Base-by-base conservation (phyloP, 2,113 vertebrate species). In the Rissa tridactyla region DNA sequence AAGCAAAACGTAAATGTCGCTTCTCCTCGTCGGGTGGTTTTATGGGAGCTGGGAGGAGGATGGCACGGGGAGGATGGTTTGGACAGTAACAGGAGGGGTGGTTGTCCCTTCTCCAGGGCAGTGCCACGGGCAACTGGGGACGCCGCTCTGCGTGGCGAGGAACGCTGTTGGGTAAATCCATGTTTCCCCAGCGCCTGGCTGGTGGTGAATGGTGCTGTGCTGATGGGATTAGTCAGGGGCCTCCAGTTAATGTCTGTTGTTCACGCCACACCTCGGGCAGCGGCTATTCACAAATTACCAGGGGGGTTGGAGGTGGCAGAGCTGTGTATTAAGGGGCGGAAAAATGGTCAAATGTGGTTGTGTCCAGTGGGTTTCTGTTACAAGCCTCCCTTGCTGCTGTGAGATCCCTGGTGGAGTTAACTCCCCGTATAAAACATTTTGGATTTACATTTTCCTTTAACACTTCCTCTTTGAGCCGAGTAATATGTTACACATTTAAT, bases 401-500 rank as follows among this genome's bases (percentile, higher is more conserved):
- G 52, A 51, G 66, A 21, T 54, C 77, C 71, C 80, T 20, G 66
- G 16, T n/a, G n/a, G 61, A 55, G 58, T 87, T 90, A 42, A 6
- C 38, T 81, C 78, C n/a, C 15, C 0, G 2, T 29, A 27, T 46
- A 82, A 91, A 90, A 86, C 70, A 26, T 62, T 62, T 38, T 3
- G 34, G 91, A 30, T 91, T 95, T 96, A 92, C 85, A 25, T 97
- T 95, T 96, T 86, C 90, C 93, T 92, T 68, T 82, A 94, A 94
- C 86, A 91, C 93, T 96, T 97, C 94, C 88, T 96, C 65, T 97
- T 78, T 72, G 21, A 90, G 55, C 21, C 46, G 5, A 82, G 92
- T 94, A 86, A 86, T 86, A 82, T 76, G 84, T 94, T 97, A 68
- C 68, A 36, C 82, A 51, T 98, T 97, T 95, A 97, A 96, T 92